These are phyloP conservation scores for Cheilosia scutellata DNA, from an alignment of 2,888 invertebrate species.

Conservation along the genomic window DNA sequence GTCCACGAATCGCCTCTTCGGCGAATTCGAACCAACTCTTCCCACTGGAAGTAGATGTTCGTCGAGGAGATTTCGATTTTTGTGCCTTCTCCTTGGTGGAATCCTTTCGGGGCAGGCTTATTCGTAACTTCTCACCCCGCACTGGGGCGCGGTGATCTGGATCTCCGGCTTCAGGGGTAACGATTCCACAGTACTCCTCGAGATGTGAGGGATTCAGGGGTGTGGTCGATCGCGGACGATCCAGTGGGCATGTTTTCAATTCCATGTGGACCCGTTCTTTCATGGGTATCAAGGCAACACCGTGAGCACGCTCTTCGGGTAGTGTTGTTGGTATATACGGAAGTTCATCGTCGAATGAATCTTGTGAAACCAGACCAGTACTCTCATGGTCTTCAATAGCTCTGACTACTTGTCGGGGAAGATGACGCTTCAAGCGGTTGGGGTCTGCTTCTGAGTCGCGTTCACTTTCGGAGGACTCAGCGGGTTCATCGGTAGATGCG, in stretches of 20 bases:
- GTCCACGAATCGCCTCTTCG: constrained; percentile 85
- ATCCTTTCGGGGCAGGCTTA: constrained; percentile 88
- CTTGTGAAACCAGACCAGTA: constrained; percentile 91
- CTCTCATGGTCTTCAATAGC: constrained; percentile 88
- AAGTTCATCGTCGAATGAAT: constrained; percentile 93
- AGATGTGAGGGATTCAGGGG: constrained; percentile 89
- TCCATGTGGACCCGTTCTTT: constrained; percentile 88
- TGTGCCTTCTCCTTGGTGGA: constrained; percentile 82
- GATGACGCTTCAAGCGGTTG: constrained; percentile 81
- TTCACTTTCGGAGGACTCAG: constrained; percentile 89
- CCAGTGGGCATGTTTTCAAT: constrained; percentile 89
- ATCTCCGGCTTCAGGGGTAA: constrained; percentile 80
- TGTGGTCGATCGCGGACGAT: constrained; percentile 90
- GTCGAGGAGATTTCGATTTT: constrained; percentile 85
- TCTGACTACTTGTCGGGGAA: constrained; percentile 85
- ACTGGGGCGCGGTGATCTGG: constrained; percentile 71
- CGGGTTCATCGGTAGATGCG: constrained; percentile 84
- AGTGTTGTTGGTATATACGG: constrained; percentile 96
- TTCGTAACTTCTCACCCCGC: constrained; percentile 88
- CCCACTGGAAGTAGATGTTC: constrained; percentile 84
- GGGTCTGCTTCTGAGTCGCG: constrained; percentile 86
- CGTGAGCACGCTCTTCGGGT: constrained; percentile 92
- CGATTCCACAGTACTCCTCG: constrained; percentile 88
- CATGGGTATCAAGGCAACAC: constrained; percentile 92
- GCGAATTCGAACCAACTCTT: constrained; percentile 88